These are phyloP conservation scores for Orestias chungarensis DNA, from an alignment of 2,797 vertebrate species.

Conservation along the genomic window DNA sequence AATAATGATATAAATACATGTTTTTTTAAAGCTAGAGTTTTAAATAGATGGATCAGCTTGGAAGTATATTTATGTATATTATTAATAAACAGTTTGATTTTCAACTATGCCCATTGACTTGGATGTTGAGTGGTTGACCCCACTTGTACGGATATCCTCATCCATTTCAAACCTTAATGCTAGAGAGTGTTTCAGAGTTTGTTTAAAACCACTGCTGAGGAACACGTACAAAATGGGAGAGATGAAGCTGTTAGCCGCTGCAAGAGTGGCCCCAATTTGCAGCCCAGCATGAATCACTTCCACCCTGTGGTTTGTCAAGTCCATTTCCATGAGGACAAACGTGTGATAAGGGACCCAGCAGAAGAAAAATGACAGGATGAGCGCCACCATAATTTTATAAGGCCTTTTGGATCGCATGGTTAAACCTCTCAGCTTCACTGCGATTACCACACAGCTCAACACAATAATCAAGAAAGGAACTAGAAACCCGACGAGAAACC, in stretches of 20 bases:
- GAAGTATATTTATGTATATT: too few relatives aligned
- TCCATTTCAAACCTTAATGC: constrained; percentile 83
- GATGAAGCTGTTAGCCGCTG: constrained; percentile 87
- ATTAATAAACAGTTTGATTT: constrained; percentile 5
- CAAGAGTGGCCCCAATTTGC: constrained; percentile 80
- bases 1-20: neutral
- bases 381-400: constrained; percentile 86
- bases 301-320: constrained; percentile 45
- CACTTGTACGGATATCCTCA: constrained; percentile 80
- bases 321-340: constrained; percentile 81
- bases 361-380: constrained; percentile 87
- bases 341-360: constrained; percentile 92
- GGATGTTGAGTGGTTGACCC: constrained; percentile 75
- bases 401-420: constrained; percentile 85
- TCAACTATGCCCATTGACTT: constrained; percentile 37
- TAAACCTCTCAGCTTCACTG: constrained; percentile 75
- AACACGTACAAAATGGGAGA: constrained; percentile 91
- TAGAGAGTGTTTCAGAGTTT: constrained; percentile 81
- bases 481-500: constrained; percentile 85
- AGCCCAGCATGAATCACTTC: constrained; percentile 74
- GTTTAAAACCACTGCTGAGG: constrained; percentile 88
- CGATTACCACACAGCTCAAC: constrained; percentile 80
- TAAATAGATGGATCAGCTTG: neutral
- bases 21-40: constrained; percentile 2
- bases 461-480: constrained; percentile 85